Evolutionary conservation across 2,888 invertebrate genomes (phyloP).

Genomic region (Lamellibrachia columna): DNA sequence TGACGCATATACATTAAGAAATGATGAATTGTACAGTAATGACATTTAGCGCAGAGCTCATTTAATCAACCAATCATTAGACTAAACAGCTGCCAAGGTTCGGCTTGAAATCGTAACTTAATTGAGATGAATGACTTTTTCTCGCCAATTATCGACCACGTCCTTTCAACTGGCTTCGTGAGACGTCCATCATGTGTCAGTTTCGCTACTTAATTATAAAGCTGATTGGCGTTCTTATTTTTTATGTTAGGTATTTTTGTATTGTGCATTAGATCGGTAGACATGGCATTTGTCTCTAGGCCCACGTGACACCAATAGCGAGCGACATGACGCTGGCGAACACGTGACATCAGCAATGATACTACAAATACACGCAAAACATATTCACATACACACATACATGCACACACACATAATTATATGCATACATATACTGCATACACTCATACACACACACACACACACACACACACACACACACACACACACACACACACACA

Average conservation of each 20-base stretch:
- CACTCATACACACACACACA: no score
- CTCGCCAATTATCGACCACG: neutral
- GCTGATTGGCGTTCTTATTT: neutral
- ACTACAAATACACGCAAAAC: no score
- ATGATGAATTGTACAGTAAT: neutral
- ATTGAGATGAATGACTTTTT: constrained; percentile 4
- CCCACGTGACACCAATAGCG: no score
- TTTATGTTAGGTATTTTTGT: neutral
- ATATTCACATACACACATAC: no score
- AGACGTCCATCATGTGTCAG: neutral
- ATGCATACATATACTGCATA: no score
- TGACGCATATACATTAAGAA: neutral
- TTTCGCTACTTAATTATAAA: neutral
- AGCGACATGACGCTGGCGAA: no score
- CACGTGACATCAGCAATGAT: no score
- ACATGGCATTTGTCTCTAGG: neutral
- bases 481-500: neutral
- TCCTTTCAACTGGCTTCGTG: neutral
- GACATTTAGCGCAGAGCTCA: neutral
- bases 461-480: no score
- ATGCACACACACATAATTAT: no score
- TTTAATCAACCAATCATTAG: neutral
- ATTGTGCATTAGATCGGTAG: neutral
- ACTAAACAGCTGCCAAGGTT: neutral
- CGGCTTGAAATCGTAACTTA: neutral